These are phyloP conservation scores for Daubentonia madagascariensis DNA, from an alignment of 2,113 vertebrate genomes.

Conservation along the genomic window DNA sequence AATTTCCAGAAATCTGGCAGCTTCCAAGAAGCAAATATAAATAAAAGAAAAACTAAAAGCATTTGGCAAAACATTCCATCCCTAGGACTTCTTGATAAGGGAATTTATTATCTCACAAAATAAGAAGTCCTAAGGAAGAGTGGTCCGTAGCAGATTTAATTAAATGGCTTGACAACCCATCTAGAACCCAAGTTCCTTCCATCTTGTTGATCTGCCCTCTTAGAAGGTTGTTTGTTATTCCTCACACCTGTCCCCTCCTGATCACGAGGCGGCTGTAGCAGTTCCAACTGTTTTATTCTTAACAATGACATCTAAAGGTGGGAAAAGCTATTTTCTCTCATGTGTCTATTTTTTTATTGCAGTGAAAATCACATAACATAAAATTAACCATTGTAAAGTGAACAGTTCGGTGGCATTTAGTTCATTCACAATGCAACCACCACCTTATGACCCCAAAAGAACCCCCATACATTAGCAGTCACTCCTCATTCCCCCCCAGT, in stretches of 20 bases:
- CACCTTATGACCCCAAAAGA: neutral
- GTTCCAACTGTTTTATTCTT: neutral
- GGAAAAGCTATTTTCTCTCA: neutral
- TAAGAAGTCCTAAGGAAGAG: neutral
- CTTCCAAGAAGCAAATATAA: conserved; percentile 25
- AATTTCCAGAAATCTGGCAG: conserved; percentile 9
- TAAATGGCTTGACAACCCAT: neutral
- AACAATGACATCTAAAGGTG: neutral
- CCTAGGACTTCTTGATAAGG: conserved; percentile 5
- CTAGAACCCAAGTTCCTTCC: neutral
- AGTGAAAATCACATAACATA: neutral
- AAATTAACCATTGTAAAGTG: conserved; percentile 2
- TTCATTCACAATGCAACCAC: neutral
- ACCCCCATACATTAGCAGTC: neutral
- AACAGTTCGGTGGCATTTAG: no score
- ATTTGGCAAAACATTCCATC: neutral
- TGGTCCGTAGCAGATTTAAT: conserved; percentile 16
- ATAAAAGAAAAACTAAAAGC: conserved; percentile 21
- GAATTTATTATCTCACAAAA: conserved; percentile 37
- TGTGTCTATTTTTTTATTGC: neutral
- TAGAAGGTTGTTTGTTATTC: neutral
- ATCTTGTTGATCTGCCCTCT: neutral
- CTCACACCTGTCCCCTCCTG: neutral
- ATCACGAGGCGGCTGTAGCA: neutral
- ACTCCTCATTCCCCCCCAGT: neutral